These are phyloP conservation scores for Uropsilus gracilis DNA, from an alignment of 2,113 vertebrate species.

Conservation along the genomic window DNA sequence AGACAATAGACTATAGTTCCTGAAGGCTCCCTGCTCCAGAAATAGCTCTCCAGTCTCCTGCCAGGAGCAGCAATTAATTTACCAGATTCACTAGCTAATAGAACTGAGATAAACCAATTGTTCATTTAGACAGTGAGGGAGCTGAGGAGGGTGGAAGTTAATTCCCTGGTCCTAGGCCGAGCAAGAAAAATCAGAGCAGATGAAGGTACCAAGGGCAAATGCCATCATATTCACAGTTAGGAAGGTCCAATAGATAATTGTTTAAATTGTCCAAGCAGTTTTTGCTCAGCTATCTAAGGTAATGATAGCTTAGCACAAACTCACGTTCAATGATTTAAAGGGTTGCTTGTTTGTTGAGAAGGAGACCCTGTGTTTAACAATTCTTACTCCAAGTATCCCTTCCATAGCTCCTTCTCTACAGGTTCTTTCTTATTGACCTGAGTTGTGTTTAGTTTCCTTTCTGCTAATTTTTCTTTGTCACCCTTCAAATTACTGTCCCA, in stretches of 20 bases:
- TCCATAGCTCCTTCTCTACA: not conserved
- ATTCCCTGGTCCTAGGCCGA: not conserved
- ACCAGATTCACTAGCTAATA: not conserved
- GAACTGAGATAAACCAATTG: conserved; percentile 13
- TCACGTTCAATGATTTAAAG: not conserved
- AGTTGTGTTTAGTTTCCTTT: not conserved
- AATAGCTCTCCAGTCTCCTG: not conserved
- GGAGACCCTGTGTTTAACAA: not conserved
- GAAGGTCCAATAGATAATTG: not conserved
- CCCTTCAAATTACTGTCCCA: not conserved
- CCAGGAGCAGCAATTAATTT: not conserved
- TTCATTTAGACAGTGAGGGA: not conserved
- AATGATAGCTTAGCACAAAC: not conserved
- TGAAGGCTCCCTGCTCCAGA: not conserved
- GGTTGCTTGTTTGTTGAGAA: not conserved
- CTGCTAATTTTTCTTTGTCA: not conserved
- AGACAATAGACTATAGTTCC: not conserved
- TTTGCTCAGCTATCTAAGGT: not conserved
- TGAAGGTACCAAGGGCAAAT: not conserved
- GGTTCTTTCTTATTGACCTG: not conserved
- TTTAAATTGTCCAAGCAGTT: not conserved
- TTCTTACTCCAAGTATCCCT: not conserved
- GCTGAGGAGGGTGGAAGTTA: too few relatives aligned
- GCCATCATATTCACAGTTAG: not conserved
- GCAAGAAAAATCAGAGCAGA: not conserved